Conservation (phyloP, 2,888 invertebrate genomes). For the Heliconius charithonia region DNA sequence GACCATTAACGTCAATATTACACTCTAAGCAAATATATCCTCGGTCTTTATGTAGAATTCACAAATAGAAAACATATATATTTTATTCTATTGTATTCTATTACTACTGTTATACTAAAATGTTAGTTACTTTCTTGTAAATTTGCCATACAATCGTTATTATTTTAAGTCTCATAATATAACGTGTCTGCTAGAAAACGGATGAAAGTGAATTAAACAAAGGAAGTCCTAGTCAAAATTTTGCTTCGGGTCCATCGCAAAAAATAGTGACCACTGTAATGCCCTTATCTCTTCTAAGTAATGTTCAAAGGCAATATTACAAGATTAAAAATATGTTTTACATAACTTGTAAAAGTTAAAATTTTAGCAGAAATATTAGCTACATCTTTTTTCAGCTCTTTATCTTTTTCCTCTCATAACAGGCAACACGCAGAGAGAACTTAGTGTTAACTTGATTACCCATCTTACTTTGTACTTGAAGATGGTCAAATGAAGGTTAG, state of each 20-base stretch:
- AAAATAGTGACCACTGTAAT: slow-evolving; percentile 12
- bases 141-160: neutral
- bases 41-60: neutral
- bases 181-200: neutral
- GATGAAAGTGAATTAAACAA: slow-evolving; percentile 11
- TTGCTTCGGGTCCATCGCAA: slow-evolving; percentile 4
- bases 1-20: neutral
- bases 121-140: neutral
- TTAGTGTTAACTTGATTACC: too few species aligned
- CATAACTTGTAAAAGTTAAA: neutral
- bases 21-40: neutral
- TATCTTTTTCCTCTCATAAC: too few species aligned
- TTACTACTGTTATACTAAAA: slow-evolving; percentile 1
- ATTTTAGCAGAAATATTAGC: neutral
- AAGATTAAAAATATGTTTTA: neutral
- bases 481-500: too few species aligned
- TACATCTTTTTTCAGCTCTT: neutral
- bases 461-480: too few species aligned
- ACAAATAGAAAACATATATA: neutral
- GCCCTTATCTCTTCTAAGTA: slow-evolving; percentile 18
- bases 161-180: neutral
- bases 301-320: slow-evolving; percentile 6
- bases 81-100: neutral
- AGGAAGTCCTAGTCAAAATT: neutral
- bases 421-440: too few species aligned